A percentile compares a stretch with the other conserved stretches of the same genome.
Conservation (phyloP, 2,888 invertebrate species). For the Agrenia bidenticulata region DNA sequence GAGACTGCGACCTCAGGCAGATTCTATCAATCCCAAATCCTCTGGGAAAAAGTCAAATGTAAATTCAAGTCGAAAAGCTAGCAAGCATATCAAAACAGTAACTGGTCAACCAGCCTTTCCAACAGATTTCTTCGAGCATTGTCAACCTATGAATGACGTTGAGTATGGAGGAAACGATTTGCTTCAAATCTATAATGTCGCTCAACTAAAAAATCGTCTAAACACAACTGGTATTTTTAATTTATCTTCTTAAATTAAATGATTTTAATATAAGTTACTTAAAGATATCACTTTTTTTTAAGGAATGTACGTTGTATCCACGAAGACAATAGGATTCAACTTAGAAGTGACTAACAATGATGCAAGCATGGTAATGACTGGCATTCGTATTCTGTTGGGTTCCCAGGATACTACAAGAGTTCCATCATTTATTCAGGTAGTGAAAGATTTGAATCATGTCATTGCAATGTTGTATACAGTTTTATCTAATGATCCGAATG, state of each 20-base stretch:
- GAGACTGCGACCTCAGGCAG: constrained; percentile 62
- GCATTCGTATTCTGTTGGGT: constrained; percentile 81
- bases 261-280: background rate
- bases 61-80: constrained; percentile 29
- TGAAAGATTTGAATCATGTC: too few species aligned
- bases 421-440: constrained; percentile 73
- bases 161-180: constrained; percentile 95
- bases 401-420: constrained; percentile 76
- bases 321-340: constrained; percentile 84
- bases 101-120: constrained; percentile 63
- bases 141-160: constrained; percentile 84
- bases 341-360: constrained; percentile 86
- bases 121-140: constrained; percentile 96
- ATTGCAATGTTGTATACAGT: background rate
- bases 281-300: too few species aligned
- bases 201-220: constrained; percentile 87
- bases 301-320: constrained; percentile 90
- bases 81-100: constrained; percentile 38
- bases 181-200: constrained; percentile 88
- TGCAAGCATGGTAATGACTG: constrained; percentile 83
- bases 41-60: constrained; percentile 18
- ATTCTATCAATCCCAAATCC: constrained; percentile 57
- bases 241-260: constrained; percentile 6
- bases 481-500: too few species aligned
- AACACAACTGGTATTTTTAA: constrained; percentile 63